Conservation (phyloP, 2,113 vertebrate species). For the Stigmatopora argus region DNA sequence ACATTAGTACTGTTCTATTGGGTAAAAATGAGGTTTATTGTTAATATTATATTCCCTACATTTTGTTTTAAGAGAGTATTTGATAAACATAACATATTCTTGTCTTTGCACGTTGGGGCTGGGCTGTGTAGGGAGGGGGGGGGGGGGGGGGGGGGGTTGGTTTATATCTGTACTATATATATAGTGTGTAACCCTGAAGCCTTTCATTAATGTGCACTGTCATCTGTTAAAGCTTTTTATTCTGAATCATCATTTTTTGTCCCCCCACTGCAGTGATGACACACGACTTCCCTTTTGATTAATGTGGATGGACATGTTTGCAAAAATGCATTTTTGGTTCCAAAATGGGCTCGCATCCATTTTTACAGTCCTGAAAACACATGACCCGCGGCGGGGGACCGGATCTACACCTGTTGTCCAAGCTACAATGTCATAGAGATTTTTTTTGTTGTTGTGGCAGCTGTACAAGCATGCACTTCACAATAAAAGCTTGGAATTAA, state of each 20-base stretch:
- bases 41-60: no score
- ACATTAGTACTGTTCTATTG: no score
- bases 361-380: conserved; percentile 40
- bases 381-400: conserved; percentile 21
- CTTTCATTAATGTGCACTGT: not conserved
- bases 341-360: conserved; percentile 11
- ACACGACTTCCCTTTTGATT: not conserved
- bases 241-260: conserved; percentile 11
- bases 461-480: conserved; percentile 38
- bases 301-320: not conserved
- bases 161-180: no score
- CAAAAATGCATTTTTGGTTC: conserved; percentile 1
- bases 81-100: no score
- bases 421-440: conserved; percentile 27
- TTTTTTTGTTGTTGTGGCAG: conserved; percentile 63
- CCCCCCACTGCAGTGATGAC: conserved; percentile 5
- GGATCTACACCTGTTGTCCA: conserved; percentile 44
- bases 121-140: no score
- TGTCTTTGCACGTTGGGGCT: no score
- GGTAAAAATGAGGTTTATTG: no score
- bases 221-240: not conserved
- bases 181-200: not conserved
- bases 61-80: no score
- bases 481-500: conserved; percentile 6
- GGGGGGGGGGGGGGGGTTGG: no score